Percentiles rank a stretch among this genome's conserved stretches.
These are phyloP conservation scores for Ibycter americanus DNA, from an alignment of 2,797 vertebrate genomes.

Conservation along the genomic window DNA sequence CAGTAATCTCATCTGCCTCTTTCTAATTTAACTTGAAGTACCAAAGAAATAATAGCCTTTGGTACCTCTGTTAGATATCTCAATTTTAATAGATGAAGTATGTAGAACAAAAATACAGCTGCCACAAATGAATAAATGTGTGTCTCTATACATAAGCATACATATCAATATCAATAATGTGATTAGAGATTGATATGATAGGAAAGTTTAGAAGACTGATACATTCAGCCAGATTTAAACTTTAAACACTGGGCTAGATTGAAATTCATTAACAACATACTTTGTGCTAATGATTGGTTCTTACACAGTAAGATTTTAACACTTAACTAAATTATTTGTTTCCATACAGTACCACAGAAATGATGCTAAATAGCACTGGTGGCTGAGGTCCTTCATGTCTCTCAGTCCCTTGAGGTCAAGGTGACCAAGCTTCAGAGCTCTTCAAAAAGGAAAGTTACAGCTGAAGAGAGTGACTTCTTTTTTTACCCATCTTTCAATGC, in stretches of 20 bases:
- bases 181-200: not conserved
- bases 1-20: not conserved
- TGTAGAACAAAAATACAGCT: not conserved
- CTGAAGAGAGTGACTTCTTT: not conserved
- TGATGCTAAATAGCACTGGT: not conserved
- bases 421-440: not conserved
- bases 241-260: not conserved
- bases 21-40: not conserved
- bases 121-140: not conserved
- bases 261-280: not conserved
- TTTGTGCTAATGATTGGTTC: not conserved
- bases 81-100: not conserved
- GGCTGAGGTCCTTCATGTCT: not conserved
- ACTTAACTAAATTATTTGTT: not conserved
- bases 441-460: not conserved
- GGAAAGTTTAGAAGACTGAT: not conserved
- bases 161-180: not conserved
- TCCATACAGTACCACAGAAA: not conserved
- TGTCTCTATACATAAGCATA: not conserved
- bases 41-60: not conserved
- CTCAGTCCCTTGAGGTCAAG: not conserved
- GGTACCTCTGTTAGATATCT: not conserved
- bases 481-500: not conserved
- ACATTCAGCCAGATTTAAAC: not conserved
- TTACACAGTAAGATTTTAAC: not conserved